Conservation (phyloP, 2,888 invertebrate species). For the Trachelus stipa region DNA sequence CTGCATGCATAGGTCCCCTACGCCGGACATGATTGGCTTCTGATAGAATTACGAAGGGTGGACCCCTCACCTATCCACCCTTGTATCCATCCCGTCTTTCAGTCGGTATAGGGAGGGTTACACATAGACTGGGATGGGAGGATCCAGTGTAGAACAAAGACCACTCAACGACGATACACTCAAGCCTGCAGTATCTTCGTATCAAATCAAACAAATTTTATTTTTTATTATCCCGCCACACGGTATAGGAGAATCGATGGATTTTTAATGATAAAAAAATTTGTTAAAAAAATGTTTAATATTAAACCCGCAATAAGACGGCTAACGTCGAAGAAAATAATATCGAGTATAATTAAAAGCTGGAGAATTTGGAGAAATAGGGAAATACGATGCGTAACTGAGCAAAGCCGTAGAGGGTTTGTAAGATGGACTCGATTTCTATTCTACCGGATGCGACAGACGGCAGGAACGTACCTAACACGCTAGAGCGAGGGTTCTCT, state of each 20-base stretch:
- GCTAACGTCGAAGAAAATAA: not conserved
- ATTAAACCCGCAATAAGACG: not conserved
- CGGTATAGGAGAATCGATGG: conserved; percentile 27
- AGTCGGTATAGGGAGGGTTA: not conserved
- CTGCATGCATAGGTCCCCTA: conserved; percentile 51
- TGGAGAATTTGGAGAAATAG: not conserved
- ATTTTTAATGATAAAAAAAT: conserved; percentile 13
- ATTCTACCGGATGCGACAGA: not conserved
- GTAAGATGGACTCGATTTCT: conserved; percentile 22
- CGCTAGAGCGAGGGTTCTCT: conserved; percentile 19
- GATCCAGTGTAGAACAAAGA: conserved; percentile 53
- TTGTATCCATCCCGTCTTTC: not conserved
- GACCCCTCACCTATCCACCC: conserved; percentile 25
- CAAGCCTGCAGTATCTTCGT: conserved; percentile 42
- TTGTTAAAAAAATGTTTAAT: not conserved
- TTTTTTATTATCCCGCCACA: conserved; percentile 35
- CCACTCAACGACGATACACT: conserved; percentile 8
- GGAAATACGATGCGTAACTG: not conserved
- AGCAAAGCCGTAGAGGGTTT: not conserved
- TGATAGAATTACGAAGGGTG: conserved; percentile 64
- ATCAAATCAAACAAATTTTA: conserved; percentile 49
- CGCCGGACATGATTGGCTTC: conserved; percentile 63
- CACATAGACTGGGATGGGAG: not conserved
- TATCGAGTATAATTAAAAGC: not conserved
- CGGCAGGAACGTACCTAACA: conserved; percentile 28